Evolutionary conservation across 1,140 invertebrate species (phyloP).

Genomic region (Drosophila pectinifera): DNA sequence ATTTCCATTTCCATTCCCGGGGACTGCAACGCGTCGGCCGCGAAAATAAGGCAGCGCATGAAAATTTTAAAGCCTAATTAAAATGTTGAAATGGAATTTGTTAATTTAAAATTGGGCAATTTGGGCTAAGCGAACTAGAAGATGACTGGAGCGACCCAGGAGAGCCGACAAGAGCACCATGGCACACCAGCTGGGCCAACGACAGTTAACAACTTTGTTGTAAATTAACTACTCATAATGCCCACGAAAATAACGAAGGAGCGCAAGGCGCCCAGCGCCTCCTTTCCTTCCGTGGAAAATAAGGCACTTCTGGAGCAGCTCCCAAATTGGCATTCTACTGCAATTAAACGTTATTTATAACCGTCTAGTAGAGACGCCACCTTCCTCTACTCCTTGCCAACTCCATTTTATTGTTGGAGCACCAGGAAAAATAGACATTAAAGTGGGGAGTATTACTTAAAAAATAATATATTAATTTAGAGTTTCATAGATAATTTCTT

Average conservation of each 20-base stretch:
- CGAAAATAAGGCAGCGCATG: conserved; percentile 62
- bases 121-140: conserved; percentile 61
- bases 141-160: conserved; percentile 36
- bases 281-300: conserved; percentile 2
- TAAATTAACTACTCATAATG: conserved; percentile 83
- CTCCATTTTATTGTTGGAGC: background rate
- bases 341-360: conserved; percentile 82
- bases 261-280: background rate
- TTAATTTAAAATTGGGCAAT: conserved; percentile 83
- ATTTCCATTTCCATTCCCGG: conserved; percentile 32
- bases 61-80: conserved; percentile 84
- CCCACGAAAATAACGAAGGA: conserved; percentile 42
- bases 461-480: no score
- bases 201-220: conserved; percentile 80
- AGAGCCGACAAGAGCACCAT: conserved; percentile 15
- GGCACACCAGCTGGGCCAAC: conserved; percentile 49
- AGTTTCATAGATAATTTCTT: no score
- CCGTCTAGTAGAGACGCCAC: conserved; percentile 40
- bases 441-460: no score
- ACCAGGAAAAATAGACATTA: background rate
- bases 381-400: background rate
- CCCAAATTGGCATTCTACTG: conserved; percentile 73
- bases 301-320: conserved; percentile 18
- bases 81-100: conserved; percentile 83
- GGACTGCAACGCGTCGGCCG: conserved; percentile 38